Conservation (phyloP, 2,113 vertebrate species). For the Chaetodon auriga region DNA sequence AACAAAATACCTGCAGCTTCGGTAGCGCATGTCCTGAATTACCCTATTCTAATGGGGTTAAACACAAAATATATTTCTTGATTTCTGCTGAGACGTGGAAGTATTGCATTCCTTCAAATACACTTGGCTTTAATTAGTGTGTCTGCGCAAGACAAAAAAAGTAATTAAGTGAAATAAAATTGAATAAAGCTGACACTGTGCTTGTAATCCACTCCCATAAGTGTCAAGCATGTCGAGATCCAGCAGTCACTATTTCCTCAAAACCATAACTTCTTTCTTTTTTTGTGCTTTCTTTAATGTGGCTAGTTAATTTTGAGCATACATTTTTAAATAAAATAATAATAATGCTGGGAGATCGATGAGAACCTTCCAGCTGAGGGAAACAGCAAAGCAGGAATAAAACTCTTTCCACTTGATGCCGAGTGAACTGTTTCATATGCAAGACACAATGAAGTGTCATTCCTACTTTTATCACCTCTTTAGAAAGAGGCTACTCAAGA, state of each 20-base stretch:
- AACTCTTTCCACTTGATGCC: not conserved
- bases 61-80: not conserved
- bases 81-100: slow-evolving; percentile 9
- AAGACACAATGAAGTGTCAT: not conserved
- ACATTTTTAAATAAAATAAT: not conserved
- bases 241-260: not conserved
- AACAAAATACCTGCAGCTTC: slow-evolving; percentile 1
- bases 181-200: not conserved
- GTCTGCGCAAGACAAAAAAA: not conserved
- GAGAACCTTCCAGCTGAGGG: not conserved
- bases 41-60: not conserved
- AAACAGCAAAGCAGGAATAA: not conserved
- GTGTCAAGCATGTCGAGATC: slow-evolving; percentile 14
- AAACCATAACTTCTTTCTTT: not conserved
- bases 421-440: slow-evolving; percentile 6
- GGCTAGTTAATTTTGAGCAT: not conserved
- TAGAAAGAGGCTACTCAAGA: not conserved
- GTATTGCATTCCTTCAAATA: slow-evolving; percentile 8
- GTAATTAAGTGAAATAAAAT: too few relatives aligned
- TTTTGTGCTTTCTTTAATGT: not conserved
- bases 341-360: too few relatives aligned
- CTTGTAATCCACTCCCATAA: slow-evolving; percentile 13
- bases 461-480: not conserved
- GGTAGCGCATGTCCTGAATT: not conserved
- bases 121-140: not conserved